phyloP scores from a whole-genome alignment of 30 jellyfish, hydroid and myxozoan genomes.

The Chironex yamaguchii region DNA sequence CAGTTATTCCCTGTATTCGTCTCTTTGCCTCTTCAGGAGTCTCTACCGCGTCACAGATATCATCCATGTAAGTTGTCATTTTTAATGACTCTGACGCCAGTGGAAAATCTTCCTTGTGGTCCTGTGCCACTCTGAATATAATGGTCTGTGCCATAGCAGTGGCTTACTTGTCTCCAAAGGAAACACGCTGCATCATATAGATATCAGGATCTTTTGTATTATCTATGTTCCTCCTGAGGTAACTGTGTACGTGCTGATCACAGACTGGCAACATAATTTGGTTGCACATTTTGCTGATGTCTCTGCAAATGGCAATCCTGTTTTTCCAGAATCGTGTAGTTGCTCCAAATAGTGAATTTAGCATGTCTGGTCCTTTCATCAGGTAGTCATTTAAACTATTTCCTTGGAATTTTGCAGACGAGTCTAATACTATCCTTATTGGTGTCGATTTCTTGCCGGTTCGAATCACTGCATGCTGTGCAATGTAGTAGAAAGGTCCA shows the following conservation, averaged over 20 bases:
- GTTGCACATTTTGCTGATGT: slow-evolving; percentile 62
- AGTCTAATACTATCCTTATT: slow-evolving; percentile 67
- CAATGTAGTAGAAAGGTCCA: slow-evolving; percentile 74
- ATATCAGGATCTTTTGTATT: slow-evolving; percentile 41
- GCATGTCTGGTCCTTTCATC: slow-evolving; percentile 82
- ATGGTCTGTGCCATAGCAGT: slow-evolving; percentile 74
- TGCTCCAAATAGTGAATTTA: slow-evolving; percentile 21
- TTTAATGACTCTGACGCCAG: slow-evolving; percentile 60
- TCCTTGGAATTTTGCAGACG: slow-evolving; percentile 67
- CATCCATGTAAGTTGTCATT: slow-evolving; percentile 67
- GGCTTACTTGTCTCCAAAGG: slow-evolving; percentile 79
- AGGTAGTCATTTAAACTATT: slow-evolving; percentile 65
- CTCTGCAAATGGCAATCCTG: slow-evolving; percentile 60
- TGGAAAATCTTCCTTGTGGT: slow-evolving; percentile 25
- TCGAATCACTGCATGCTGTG: slow-evolving; percentile 69
- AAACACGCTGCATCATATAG: slow-evolving; percentile 49
- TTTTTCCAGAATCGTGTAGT: slow-evolving; percentile 57
- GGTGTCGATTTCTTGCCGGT: slow-evolving; percentile 68
- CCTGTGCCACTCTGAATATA: slow-evolving; percentile 63
- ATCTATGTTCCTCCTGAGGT: slow-evolving; percentile 63
- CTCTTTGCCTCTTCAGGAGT: slow-evolving; percentile 68
- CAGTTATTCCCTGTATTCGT: slow-evolving; percentile 20
- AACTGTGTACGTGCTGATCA: slow-evolving; percentile 79
- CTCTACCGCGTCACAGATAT: slow-evolving; percentile 60
- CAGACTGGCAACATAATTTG: slow-evolving; percentile 52